Evolutionary conservation across 2,888 invertebrate genomes (phyloP).

Genomic region (Byasa hedistus): DNA sequence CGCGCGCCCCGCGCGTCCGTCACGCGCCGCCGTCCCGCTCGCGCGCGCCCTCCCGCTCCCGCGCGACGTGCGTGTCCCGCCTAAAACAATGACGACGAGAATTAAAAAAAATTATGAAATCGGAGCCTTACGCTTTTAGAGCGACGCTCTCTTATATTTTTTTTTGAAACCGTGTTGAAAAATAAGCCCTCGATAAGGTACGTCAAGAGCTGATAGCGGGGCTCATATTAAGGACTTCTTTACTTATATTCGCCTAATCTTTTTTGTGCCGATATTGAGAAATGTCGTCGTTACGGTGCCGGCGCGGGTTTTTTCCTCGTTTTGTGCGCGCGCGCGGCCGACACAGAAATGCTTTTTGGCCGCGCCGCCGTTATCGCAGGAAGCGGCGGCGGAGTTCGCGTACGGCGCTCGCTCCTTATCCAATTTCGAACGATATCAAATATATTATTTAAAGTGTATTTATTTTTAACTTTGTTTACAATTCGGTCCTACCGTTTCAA

Average conservation of each 20-base stretch:
- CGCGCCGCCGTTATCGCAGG: conserved; percentile 66
- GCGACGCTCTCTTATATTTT: conserved; percentile 34
- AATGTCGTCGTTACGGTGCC: conserved; percentile 65
- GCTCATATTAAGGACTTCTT: conserved; percentile 38
- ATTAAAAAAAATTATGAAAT: conserved; percentile 54
- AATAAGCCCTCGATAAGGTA: conserved; percentile 43
- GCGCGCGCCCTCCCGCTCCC: conserved; percentile 30
- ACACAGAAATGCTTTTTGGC: conserved; percentile 79
- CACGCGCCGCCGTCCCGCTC: conserved; percentile 58
- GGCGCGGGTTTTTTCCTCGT: conserved; percentile 42
- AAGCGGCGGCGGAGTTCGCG: conserved; percentile 58
- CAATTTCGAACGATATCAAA: conserved; percentile 46
- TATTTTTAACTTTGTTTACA: conserved; percentile 3
- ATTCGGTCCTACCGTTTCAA: background rate
- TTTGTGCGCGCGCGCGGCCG: conserved; percentile 49
- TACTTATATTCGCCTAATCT: conserved; percentile 44
- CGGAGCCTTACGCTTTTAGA: conserved; percentile 50
- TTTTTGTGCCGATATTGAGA: conserved; percentile 62
- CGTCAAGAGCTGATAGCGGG: conserved; percentile 38
- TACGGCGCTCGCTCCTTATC: conserved; percentile 58
- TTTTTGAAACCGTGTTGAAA: conserved; percentile 35
- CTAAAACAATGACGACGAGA: conserved; percentile 68
- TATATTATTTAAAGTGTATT: background rate
- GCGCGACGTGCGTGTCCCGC: conserved; percentile 58
- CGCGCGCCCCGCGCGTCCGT: conserved; percentile 67